Evolutionary conservation across 2,888 invertebrate species (phyloP).

Genomic region (Macrophya annulata): DNA sequence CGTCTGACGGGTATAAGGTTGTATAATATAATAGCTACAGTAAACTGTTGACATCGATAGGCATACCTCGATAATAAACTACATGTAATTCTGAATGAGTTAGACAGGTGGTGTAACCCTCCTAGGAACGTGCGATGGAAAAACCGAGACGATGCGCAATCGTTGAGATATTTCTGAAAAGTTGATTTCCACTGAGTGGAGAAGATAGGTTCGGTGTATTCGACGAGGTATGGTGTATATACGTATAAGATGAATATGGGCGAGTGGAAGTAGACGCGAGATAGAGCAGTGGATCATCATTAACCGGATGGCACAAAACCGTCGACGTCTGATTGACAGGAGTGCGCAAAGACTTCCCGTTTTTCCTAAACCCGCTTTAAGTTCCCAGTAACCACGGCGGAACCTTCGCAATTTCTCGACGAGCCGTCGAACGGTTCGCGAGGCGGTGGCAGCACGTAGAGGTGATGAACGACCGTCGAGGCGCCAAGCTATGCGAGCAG

Average conservation of each 20-base stretch:
- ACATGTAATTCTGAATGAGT: constrained; percentile 26
- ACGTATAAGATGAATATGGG: not conserved
- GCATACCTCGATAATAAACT: constrained; percentile 32
- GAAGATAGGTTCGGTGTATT: not conserved
- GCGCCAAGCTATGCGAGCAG: constrained; percentile 74
- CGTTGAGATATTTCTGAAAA: constrained; percentile 44
- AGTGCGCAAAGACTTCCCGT: constrained; percentile 74
- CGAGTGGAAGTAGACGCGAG: constrained; percentile 54
- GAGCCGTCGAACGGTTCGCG: constrained; percentile 55
- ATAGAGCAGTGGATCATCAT: constrained; percentile 78
- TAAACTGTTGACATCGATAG: constrained; percentile 30
- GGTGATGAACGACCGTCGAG: constrained; percentile 73
- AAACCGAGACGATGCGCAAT: constrained; percentile 45
- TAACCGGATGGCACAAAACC: constrained; percentile 76
- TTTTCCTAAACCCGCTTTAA: constrained; percentile 74
- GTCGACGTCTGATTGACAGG: constrained; percentile 76
- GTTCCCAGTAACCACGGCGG: constrained; percentile 71
- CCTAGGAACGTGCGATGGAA: constrained; percentile 33
- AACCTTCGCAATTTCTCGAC: constrained; percentile 64
- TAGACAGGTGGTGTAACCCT: constrained; percentile 49
- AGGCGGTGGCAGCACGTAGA: constrained; percentile 57
- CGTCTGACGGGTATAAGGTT: not conserved
- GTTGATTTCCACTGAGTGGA: constrained; percentile 48
- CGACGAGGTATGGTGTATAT: not conserved
- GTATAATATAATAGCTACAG: not conserved